Evolutionary conservation across 2,797 vertebrate genomes (phyloP).

Genomic region (Erethizon dorsatum): DNA sequence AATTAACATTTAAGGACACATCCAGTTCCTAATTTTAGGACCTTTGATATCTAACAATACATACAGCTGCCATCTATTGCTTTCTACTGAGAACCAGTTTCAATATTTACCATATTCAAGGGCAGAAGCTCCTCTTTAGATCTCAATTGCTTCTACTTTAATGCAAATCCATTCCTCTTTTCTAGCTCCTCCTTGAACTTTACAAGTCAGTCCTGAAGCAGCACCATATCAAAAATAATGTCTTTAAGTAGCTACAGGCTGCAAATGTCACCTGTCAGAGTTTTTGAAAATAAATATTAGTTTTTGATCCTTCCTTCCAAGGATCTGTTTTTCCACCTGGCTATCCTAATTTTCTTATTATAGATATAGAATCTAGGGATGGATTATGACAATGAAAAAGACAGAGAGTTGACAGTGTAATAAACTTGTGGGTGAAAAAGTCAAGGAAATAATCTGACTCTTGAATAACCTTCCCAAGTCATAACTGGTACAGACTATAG

Average conservation of each 20-base stretch:
- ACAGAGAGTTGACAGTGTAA: background rate
- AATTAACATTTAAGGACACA: background rate
- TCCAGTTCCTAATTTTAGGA: background rate
- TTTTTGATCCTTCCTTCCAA: background rate
- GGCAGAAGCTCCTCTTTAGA: background rate
- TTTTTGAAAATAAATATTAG: slow-evolving; percentile 37
- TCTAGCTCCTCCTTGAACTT: slow-evolving; percentile 45
- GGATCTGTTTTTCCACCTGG: background rate
- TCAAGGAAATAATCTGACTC: background rate
- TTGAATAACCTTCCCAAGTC: background rate
- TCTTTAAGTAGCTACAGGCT: slow-evolving; percentile 47
- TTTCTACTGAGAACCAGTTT: background rate
- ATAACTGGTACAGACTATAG: background rate
- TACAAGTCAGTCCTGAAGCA: background rate
- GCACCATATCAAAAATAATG: background rate
- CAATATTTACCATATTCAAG: background rate
- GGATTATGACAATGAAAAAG: slow-evolving; percentile 7
- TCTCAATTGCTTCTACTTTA: background rate
- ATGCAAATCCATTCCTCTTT: background rate
- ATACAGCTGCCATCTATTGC: background rate
- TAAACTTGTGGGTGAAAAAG: background rate
- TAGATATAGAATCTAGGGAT: background rate
- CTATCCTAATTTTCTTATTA: slow-evolving; percentile 29
- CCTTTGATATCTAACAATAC: background rate
- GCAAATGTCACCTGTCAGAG: background rate